Base-by-base conservation (phyloP, 2,888 invertebrate genomes). In the Caradrina kadenii region DNA sequence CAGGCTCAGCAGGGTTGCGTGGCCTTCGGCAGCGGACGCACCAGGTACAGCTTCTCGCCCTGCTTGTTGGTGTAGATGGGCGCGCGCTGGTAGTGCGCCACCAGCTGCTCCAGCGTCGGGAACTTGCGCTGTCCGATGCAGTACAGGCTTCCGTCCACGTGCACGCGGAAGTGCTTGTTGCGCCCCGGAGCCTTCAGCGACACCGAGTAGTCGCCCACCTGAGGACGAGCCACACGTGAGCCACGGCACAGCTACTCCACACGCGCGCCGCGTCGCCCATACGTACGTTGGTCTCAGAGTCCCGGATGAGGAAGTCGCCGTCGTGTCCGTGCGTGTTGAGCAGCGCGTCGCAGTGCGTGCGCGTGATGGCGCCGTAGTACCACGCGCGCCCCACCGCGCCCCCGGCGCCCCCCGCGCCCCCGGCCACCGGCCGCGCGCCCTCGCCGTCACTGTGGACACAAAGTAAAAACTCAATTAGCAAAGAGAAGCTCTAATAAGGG, bases 101-200 rank as follows among this genome's bases (percentile, higher is more conserved):
- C 99, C 85, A 99, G 97, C 93, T 99, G 99, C 92, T 99, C 99
- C 89, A 99, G 96, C 69, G 98, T 97, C 88, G 98, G 98, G 96
- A 99, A 99, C 96, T 98, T 98, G 91, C 99, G 98, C 96, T 99
- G 99, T 54, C 99, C 99, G 96, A 99, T 99, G 96, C 99, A 98
- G 95, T 99, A 99, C 86, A 98, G 97, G 79, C 97, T 97, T 85
- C 98, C 98, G 92, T 98, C 98, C 79, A 99, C 99, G 93, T 99
- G 99, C 89, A 99, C 99, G 90, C 99, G 98, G 96, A 99, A 99
- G 96, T 99, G 99, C 94, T 99, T 99, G 96, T 99, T 99, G 86
- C 99, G 98, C 31, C 98, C 98, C 55, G 99, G 98, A 60, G 99
- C 99, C 96, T 99, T 99, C 90, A 99, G 96, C 62, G 99, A 99